Base-by-base conservation (phyloP, 1,140 invertebrate species). In the Zaprionus ghesquierei region DNA sequence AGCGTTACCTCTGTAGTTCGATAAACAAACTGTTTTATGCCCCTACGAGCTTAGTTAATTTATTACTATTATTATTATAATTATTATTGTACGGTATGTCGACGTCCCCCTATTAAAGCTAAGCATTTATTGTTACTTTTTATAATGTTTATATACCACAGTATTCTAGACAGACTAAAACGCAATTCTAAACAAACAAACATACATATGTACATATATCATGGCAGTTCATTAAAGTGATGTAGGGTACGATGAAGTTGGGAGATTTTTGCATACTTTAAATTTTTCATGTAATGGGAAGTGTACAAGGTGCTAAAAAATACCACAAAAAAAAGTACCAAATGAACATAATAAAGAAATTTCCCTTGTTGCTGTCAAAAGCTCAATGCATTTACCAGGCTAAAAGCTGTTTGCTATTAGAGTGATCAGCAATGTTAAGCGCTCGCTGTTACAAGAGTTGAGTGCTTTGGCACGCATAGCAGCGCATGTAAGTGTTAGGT, bases 121-220 rank as follows among this genome's bases (percentile, higher is more conserved):
- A 79, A 64, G 65, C 33, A 46, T 18, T 71, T 60, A 70, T 79
- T 77, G 72, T 87, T 87, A 77, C 46, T 60, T 65, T 69, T 51
- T 76, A 41, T 68, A 54, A 84, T 75, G 46, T 82, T 87, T 69
- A 87, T 69, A 87, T 64, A 64, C 84, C 61, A 61, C 84, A 87
- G 84, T 87, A 87, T 87, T 87, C 77, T 79, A 82, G 75, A 87
- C 59, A 58, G 77, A 53, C 81, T 78, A 72, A 86, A 68, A 49
- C 58, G 68, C 68, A 75, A 70, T 70, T 64, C 10, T 46, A 38
- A n/a, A n/a, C n/a, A n/a, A n/a, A n/a, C n/a, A n/a, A n/a, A n/a
- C n/a, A n/a, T n/a, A n/a, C n/a, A n/a, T n/a, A n/a, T n/a, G n/a
- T n/a, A n/a, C 31, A 44, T 59, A 22, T 70, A 69, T 15, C 35